Evolutionary conservation across 2,113 vertebrate species (phyloP), one percentile per base, ranked within the genome.

Genomic region (Mobula birostris): DNA sequence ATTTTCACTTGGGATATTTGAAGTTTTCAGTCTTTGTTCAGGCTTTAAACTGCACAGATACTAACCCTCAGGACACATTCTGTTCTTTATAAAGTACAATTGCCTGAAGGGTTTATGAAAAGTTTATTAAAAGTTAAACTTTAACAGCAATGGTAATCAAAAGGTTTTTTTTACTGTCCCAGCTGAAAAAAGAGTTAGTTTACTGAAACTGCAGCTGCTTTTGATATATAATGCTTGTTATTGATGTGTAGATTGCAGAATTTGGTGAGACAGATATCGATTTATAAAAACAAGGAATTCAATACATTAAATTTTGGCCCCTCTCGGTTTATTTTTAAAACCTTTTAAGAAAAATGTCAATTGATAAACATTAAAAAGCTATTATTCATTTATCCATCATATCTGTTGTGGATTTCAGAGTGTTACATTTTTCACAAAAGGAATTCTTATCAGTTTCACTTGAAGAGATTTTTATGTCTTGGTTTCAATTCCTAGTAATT

Each of bases 81-180:
- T 93, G 91, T 27, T 93, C 91, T 56, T 74, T 76, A 56, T 74
- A 93, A 74, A 76, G 68, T 56, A 48, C 32, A 93, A 66, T 27
- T 29, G 91, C 91, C 36, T 76, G 70, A 74, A 93, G 91, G 68
- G 32, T 93, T 93, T 74, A 27, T 93, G 8, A 48, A 48, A 48
- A 93, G 91, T 93, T 93, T 93, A 93, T 93, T 93, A 76, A 93
- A 93, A 93, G 91, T 93, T 93, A 93, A 93, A 93, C 8, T 93
- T 93, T 93, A 93, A 93, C 91, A 74, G 68, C 68, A 93, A 76
- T 4, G 40, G 91, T 9, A 72, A 27, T 93, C 68, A 74, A 15
- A 74, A 92, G 11, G 27, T 40, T 14, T 74, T 48, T 93, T 72
- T 93, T 74, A 74, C 40, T 56, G 12, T 74, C 36, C 14, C 70